These are phyloP conservation scores for Gallinago media DNA, from an alignment of 2,113 vertebrate species.

Conservation along the genomic window DNA sequence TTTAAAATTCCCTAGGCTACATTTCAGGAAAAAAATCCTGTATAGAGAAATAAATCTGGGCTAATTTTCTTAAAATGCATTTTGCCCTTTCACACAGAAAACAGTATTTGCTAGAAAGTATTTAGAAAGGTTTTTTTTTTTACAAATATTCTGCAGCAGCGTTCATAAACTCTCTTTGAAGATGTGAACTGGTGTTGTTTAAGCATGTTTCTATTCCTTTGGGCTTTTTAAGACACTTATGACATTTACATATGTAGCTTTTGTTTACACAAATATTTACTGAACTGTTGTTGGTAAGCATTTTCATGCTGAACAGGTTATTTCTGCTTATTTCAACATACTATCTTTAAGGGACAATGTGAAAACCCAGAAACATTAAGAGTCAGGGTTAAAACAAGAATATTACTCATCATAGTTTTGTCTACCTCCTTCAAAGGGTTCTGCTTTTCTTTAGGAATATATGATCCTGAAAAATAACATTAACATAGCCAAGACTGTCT, in stretches of 20 bases:
- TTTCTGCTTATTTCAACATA: background rate
- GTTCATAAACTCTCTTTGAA: background rate
- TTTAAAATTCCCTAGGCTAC: background rate
- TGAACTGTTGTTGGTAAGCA: background rate
- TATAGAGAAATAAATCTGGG: background rate
- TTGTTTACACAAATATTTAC: background rate
- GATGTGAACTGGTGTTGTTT: background rate
- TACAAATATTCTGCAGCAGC: background rate
- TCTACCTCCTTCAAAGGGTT: background rate
- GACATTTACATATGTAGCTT: background rate
- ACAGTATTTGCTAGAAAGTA: background rate
- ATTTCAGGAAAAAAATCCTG: background rate
- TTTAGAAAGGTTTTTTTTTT: background rate
- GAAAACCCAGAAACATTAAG: background rate
- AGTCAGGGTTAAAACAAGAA: background rate
- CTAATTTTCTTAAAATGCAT: background rate
- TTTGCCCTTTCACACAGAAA: background rate
- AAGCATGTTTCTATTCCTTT: background rate
- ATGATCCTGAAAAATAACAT: background rate
- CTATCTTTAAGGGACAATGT: background rate
- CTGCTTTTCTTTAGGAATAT: background rate
- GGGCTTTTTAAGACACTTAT: background rate
- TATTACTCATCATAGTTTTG: background rate
- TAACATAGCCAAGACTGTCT: background rate
- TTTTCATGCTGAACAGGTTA: background rate